phyloP scores from a whole-genome alignment of 1,140 invertebrate genomes.

The Hyposmocoma kahamanoa region DNA sequence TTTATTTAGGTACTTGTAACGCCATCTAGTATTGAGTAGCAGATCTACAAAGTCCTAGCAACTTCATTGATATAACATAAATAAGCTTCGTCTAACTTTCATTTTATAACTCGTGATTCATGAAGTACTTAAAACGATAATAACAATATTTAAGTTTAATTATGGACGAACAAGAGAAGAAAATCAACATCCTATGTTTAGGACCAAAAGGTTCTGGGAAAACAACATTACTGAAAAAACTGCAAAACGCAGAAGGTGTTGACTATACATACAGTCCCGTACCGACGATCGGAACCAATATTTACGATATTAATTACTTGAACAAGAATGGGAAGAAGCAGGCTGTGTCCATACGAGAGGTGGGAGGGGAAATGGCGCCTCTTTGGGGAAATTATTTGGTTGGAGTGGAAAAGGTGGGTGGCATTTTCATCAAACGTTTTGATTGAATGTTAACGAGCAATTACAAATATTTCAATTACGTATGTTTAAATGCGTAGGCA shows the following conservation, averaged over 20 bases:
- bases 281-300: constrained; percentile 85
- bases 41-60: constrained; percentile 13
- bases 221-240: constrained; percentile 83
- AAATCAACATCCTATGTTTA: constrained; percentile 79
- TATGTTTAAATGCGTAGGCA: too few relatives aligned
- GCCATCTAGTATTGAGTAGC: constrained; percentile 38
- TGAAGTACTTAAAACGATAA: too few relatives aligned
- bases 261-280: constrained; percentile 83
- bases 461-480: background rate
- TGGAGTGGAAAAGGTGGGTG: constrained; percentile 77
- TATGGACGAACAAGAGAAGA: constrained; percentile 58
- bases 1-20: too few relatives aligned
- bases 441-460: too few relatives aligned
- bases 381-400: constrained; percentile 84
- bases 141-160: too few relatives aligned
- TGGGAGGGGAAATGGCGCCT: constrained; percentile 86
- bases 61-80: constrained; percentile 34
- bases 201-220: constrained; percentile 87
- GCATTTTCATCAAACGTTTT: too few relatives aligned
- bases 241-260: constrained; percentile 79
- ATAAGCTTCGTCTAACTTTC: too few relatives aligned
- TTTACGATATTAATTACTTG: constrained; percentile 76
- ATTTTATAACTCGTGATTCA: too few relatives aligned
- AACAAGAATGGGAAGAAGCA: constrained; percentile 71
- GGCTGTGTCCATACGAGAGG: constrained; percentile 74